Evolutionary conservation across 2,797 vertebrate genomes (phyloP).

Genomic region (Macropus fuliginosus): DNA sequence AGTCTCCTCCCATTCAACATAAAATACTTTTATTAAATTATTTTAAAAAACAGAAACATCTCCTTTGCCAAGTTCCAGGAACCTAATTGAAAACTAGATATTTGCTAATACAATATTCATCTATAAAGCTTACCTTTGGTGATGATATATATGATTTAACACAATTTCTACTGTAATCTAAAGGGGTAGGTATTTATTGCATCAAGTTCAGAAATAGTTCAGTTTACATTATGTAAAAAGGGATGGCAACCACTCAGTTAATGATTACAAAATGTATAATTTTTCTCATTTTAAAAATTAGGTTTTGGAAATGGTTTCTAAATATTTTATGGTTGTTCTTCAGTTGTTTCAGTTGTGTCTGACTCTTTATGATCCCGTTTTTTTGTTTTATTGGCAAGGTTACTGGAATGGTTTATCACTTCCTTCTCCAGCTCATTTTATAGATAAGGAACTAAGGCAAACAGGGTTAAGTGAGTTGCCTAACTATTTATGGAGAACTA

Average conservation of each 20-base stretch:
- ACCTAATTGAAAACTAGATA: background rate
- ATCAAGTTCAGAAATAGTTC: background rate
- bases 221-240: background rate
- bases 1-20: background rate
- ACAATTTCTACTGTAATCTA: background rate
- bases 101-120: background rate
- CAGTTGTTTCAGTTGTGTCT: accelerated
- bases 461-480: background rate
- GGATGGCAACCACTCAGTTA: background rate
- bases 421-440: background rate
- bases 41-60: background rate
- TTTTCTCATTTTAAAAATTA: background rate
- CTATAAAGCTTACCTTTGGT: background rate
- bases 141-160: background rate
- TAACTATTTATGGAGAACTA: background rate
- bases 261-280: background rate
- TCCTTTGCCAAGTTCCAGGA: background rate
- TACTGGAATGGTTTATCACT: background rate
- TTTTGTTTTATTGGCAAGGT: background rate
- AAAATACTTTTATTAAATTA: background rate
- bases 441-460: background rate
- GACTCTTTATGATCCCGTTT: background rate
- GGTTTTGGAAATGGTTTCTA: background rate
- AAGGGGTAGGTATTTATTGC: background rate
- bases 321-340: background rate